A percentile compares a stretch with the other conserved stretches of the same genome.
phyloP scores from a whole-genome alignment of 2,888 invertebrate genomes.

The Papilio gigon region DNA sequence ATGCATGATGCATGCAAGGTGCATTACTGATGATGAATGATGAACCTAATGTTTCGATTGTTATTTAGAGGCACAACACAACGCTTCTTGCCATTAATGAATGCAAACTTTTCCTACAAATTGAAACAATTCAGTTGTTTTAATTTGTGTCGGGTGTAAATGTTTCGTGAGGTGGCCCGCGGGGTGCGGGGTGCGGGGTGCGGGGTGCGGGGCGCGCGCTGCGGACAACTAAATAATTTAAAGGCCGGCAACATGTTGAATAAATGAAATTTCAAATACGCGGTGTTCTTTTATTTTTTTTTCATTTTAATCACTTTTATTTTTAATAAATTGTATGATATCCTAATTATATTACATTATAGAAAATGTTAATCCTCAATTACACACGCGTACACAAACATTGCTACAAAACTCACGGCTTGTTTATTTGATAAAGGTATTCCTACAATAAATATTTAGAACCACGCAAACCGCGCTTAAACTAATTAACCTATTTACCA shows the following conservation, averaged over 20 bases:
- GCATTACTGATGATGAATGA: neutral
- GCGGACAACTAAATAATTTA: conserved; percentile 35
- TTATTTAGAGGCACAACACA: neutral
- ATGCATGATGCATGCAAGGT: no score
- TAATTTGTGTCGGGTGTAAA: conserved; percentile 5
- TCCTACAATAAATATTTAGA: neutral
- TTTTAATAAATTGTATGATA: neutral
- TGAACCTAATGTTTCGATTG: neutral
- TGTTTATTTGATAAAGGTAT: neutral
- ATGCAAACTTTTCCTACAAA: neutral
- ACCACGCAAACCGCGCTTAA: conserved; percentile 11
- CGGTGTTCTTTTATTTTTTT: neutral
- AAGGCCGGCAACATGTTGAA: conserved; percentile 19
- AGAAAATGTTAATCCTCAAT: no score
- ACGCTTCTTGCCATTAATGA: neutral
- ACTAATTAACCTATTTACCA: conserved; percentile 18
- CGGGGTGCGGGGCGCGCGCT: conserved; percentile 27
- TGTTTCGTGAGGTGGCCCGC: neutral
- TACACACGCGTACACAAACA: no score
- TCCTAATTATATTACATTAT: no score
- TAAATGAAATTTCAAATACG: conserved; percentile 13
- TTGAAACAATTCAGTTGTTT: neutral
- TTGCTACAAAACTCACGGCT: no score
- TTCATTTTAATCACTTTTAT: no score
- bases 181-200: conserved; percentile 16